A percentile compares a stretch with the other conserved stretches of the same genome.
Conservation (phyloP, 2,113 vertebrate species). For the Phylloscopus trochiloides region DNA sequence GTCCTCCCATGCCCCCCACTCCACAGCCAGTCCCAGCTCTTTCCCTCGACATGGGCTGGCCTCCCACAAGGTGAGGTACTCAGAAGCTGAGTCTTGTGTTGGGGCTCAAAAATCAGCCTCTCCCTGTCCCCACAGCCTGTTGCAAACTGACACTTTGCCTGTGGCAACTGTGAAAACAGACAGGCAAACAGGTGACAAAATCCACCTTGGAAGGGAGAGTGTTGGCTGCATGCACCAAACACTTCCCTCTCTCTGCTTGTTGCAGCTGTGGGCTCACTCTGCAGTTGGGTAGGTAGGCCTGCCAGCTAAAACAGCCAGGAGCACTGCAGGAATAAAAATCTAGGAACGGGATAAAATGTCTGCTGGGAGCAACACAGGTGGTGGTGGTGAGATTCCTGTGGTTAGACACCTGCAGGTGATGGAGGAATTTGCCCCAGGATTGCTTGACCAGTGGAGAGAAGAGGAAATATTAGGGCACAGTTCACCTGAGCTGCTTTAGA, state of each 20-base stretch:
- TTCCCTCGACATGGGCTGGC: fast-evolving
- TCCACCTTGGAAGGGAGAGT: background rate
- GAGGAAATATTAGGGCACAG: background rate
- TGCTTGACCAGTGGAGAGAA: background rate
- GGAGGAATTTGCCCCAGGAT: background rate
- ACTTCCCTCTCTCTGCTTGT: background rate
- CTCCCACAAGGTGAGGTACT: background rate
- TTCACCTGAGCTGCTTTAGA: background rate
- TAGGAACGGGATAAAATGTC: background rate
- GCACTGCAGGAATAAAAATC: background rate
- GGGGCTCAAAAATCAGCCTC: background rate
- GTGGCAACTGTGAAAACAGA: background rate
- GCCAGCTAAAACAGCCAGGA: background rate
- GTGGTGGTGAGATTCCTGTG: background rate
- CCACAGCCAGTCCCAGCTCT: fast-evolving
- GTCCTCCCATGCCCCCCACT: fast-evolving
- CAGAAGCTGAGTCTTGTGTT: background rate
- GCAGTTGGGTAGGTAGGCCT: background rate
- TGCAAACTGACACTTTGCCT: background rate
- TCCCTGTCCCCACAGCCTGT: background rate
- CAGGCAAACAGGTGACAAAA: background rate
- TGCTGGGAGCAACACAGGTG: background rate
- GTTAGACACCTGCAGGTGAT: background rate
- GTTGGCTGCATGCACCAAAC: fast-evolving
- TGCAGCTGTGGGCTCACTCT: fast-evolving